A percentile compares a stretch with the other conserved stretches of the same genome.
Evolutionary conservation across 2,888 invertebrate species (phyloP).

Genomic region (Magallana nippona): DNA sequence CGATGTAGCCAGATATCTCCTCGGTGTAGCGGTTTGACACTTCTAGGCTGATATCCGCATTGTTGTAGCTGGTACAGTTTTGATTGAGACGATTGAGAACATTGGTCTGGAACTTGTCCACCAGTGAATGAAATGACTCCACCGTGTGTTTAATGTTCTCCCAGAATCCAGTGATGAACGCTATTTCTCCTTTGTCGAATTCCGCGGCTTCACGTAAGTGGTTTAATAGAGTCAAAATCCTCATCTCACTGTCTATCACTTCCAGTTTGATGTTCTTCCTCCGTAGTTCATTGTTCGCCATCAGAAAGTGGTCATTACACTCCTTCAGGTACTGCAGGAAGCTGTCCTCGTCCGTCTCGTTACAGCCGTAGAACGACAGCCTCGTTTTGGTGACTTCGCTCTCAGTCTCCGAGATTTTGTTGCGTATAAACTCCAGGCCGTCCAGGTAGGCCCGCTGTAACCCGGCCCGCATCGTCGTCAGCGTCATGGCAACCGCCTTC

Average conservation of each 20-base stretch:
- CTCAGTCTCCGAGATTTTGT: conserved; percentile 68
- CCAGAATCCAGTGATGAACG: conserved; percentile 73
- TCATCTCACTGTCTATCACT: conserved; percentile 66
- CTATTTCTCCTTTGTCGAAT: conserved; percentile 66
- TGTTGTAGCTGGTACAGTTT: conserved; percentile 72
- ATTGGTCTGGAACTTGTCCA: conserved; percentile 68
- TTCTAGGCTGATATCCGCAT: conserved; percentile 66
- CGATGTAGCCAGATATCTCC: conserved; percentile 68
- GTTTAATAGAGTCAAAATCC: conserved; percentile 72
- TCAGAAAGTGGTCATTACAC: conserved; percentile 70
- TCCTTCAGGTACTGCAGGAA: conserved; percentile 68
- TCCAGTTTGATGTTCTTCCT: conserved; percentile 65
- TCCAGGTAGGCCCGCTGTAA: conserved; percentile 73
- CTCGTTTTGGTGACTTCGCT: conserved; percentile 66
- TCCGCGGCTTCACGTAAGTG: conserved; percentile 61
- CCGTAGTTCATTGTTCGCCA: conserved; percentile 72
- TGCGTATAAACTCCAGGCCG: conserved; percentile 72
- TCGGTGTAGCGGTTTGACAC: conserved; percentile 71
- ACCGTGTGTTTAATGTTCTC: conserved; percentile 69
- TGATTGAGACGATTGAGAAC: conserved; percentile 71
- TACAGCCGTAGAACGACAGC: conserved; percentile 66
- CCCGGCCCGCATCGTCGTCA: conserved; percentile 64
- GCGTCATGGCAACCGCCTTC: conserved; percentile 38
- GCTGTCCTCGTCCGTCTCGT: conserved; percentile 59
- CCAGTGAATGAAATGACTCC: conserved; percentile 64